Conservation (phyloP, 2,888 invertebrate species). For the Disparrhopalites patrizii region DNA sequence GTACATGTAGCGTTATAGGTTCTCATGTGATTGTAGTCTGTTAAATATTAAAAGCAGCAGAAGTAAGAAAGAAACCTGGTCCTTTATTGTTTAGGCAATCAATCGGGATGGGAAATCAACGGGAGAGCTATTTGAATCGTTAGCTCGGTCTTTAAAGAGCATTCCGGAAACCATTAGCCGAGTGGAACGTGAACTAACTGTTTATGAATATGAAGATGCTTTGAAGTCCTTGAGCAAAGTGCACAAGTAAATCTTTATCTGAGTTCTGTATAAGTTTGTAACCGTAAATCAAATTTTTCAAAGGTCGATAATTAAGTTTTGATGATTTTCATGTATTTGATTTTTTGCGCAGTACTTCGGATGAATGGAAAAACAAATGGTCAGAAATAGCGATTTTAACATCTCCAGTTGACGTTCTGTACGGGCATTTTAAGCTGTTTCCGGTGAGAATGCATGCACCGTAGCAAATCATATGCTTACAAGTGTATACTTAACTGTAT, state of each 20-base stretch:
- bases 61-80: no score
- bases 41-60: no score
- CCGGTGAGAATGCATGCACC: conserved; percentile 33
- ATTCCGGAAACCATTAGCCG: conserved; percentile 40
- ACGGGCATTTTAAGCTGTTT: conserved; percentile 46
- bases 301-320: neutral
- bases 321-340: neutral
- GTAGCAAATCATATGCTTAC: no score
- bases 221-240: conserved; percentile 42
- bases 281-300: neutral
- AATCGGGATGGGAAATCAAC: conserved; percentile 30
- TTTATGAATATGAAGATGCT: conserved; percentile 45
- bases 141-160: conserved; percentile 32
- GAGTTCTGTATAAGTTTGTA: neutral
- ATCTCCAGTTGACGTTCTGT: conserved; percentile 44
- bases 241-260: conserved; percentile 34
- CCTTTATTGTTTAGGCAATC: no score
- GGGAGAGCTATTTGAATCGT: conserved; percentile 31
- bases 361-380: conserved; percentile 44
- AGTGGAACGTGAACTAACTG: conserved; percentile 40
- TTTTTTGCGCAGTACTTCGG: conserved; percentile 33
- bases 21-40: no score
- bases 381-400: conserved; percentile 41
- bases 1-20: no score
- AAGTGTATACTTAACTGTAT: neutral